Evolutionary conservation across 2,888 invertebrate genomes (phyloP), one percentile per base, ranked within the genome.

Genomic region (Hirtodrosophila confusa): DNA sequence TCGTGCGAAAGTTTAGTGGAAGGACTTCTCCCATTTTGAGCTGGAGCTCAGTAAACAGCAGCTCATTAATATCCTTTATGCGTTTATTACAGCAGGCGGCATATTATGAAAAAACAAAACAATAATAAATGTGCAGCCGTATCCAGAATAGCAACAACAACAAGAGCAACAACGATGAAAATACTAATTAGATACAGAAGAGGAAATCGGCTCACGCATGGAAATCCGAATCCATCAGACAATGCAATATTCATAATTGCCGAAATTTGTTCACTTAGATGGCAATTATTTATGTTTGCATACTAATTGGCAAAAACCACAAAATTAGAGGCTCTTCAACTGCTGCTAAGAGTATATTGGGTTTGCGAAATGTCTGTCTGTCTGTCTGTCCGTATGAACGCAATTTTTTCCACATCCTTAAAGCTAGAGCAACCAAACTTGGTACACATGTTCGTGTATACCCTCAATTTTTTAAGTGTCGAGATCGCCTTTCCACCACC

Each of bases 21-120:
- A 10, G n/a, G 10, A 2, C 24, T 4, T 9, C 8, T 39, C 10
- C 7, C 24, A 31, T 35, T 0, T 0, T 2, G 48, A 39, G 56
- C 11, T 9, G 31, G 40, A 10, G 55, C 12, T 27, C 63, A 82
- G 62, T 77, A 85, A 75, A 86, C 71, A 83, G 72, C 63, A 78
- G 78, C 80, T 84, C 84, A 86, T 84, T 84, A 86, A 86, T 86
- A 80, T 86, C 84, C 80, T 80, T 84, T 86, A 86, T 86, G 80
- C 80, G 84, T 76, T 80, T 78, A 86, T 84, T 86, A 78, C 72
- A 76, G 67, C 66, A 72, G 24, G 73, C 73, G 57, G 70, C 70
- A 74, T 70, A 74, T 83, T 83, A 80, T 73, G 80, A 62, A 70
- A 76, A 60, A 75, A 17, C 2, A 27, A 27, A 27, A 3, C 67